Conservation (phyloP, 2,113 vertebrate species). For the Pygoscelis adeliae region DNA sequence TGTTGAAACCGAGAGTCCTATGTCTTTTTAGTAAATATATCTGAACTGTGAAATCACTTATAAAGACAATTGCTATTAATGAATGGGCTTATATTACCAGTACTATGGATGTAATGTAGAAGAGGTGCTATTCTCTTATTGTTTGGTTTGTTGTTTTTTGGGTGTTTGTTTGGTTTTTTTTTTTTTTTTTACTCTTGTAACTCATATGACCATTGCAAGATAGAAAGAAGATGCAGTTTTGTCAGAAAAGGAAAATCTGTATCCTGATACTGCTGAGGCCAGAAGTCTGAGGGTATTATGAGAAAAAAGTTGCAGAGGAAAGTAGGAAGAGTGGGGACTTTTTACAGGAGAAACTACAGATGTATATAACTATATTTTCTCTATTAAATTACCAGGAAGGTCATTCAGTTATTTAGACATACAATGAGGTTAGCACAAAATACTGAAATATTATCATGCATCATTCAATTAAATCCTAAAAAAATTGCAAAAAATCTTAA, state of each 20-base stretch:
- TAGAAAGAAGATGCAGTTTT: not conserved
- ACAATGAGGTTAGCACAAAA: not conserved
- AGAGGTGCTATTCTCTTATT: not conserved
- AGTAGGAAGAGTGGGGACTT: accelerated
- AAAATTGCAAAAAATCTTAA: not conserved
- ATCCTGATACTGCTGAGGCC: not conserved
- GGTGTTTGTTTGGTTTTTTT: not conserved
- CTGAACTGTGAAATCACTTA: not conserved
- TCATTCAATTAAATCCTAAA: not conserved
- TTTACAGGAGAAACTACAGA: not conserved
- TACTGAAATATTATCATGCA: not conserved
- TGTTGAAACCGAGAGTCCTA: not conserved
- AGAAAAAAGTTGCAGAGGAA: not conserved
- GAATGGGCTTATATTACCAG: not conserved
- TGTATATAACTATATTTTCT: not conserved
- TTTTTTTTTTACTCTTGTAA: not conserved
- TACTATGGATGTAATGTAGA: not conserved
- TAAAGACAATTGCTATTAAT: not conserved
- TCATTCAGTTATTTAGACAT: not conserved
- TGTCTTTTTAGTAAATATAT: not conserved
- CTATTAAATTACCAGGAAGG: not conserved
- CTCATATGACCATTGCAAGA: not conserved
- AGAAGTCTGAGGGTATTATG: not conserved
- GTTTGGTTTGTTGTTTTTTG: not conserved
- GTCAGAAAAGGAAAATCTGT: not conserved